Base-by-base conservation (phyloP, 2,888 invertebrate genomes). In the Melanostoma scalare region DNA sequence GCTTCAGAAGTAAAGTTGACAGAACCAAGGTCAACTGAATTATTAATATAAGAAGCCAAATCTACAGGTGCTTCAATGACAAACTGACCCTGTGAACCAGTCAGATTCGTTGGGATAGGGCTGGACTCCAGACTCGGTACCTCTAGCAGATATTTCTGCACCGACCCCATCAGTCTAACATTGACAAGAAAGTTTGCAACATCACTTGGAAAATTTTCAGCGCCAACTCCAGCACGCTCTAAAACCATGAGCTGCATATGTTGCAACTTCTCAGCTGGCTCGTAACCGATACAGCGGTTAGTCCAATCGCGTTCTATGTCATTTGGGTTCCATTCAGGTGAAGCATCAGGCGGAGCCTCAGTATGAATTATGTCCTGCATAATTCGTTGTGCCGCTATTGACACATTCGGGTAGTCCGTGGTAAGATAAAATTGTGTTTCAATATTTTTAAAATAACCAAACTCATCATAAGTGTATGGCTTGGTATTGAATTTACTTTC, bases 401-500 rank as follows among this genome's bases (percentile, higher is more conserved):
- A 10, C 31, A 60, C 61, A 20, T 52, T 50, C 6, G 72, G 60
- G 9, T 73, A 61, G 3, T 53, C 33, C 35, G 72, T 44, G n/a
- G 36, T 33, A 30, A 58, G 33, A 33, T 61, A 73, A 53, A 10
- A 53, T 20, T 40, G 8, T 3, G 2, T 6, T 38, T 52, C 53
- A 42, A 61, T 40, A 52, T 61, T 2, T 30, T 10, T 3, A 42
- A 73, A 61, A 73, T 53, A 60, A 30, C 63, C 72, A 42, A 52
- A 20, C 1, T 46, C 44, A 44, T 55, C 63, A 46, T 55, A 53
- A 3, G 30, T 9, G 35, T 75, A 67, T 3, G 10, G 33, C 6
- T 67, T 67, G 6, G 60, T 67, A 42, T 75, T 75, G 50, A 68
- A 67, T 58, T 75, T 67, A 3, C 50, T 55, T 67, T 75, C 75